phyloP scores from a whole-genome alignment of 53 echinoderm and acorn worm genomes.

The Temnopleurus reevesii region DNA sequence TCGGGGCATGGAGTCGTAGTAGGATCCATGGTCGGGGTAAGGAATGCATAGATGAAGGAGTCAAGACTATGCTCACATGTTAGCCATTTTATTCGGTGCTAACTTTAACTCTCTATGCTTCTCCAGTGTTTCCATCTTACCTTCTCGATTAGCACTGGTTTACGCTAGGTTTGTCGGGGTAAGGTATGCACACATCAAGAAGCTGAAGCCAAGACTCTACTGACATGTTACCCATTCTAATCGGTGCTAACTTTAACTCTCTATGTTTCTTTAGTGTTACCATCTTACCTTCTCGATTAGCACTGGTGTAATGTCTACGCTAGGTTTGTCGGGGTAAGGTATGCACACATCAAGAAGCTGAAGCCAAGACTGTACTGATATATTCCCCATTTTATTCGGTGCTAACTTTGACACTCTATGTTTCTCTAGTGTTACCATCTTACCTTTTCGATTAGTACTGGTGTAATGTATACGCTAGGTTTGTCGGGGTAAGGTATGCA shows the following conservation, averaged over 20 bases:
- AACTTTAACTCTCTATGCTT: too few relatives aligned
- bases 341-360: conserved; percentile 68
- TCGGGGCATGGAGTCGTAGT: too few relatives aligned
- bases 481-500: conserved; percentile 70
- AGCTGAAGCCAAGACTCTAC: conserved; percentile 81
- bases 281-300: conserved; percentile 6
- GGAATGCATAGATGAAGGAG: too few relatives aligned
- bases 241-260: too few relatives aligned
- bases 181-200: conserved; percentile 72
- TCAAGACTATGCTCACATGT: too few relatives aligned
- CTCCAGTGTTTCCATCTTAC: too few relatives aligned
- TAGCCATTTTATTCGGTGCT: too few relatives aligned
- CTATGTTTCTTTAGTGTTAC: too few relatives aligned
- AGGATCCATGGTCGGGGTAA: too few relatives aligned
- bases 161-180: conserved; percentile 68
- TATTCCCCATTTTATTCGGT: conserved; percentile 94
- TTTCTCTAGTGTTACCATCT: too few relatives aligned
- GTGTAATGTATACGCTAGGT: conserved; percentile 81
- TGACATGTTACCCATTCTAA: conserved; percentile 89
- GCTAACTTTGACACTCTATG: too few relatives aligned
- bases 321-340: conserved; percentile 72
- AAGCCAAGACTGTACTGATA: conserved; percentile 92
- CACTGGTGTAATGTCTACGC: conserved; percentile 75
- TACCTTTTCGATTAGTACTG: conserved; percentile 31
- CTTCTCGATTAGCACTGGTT: conserved; percentile 58